Percentiles rank a stretch among this genome's conserved stretches.
These are phyloP conservation scores for Sebastes hopkinsi DNA, from an alignment of 2,797 vertebrate genomes.

Conservation along the genomic window DNA sequence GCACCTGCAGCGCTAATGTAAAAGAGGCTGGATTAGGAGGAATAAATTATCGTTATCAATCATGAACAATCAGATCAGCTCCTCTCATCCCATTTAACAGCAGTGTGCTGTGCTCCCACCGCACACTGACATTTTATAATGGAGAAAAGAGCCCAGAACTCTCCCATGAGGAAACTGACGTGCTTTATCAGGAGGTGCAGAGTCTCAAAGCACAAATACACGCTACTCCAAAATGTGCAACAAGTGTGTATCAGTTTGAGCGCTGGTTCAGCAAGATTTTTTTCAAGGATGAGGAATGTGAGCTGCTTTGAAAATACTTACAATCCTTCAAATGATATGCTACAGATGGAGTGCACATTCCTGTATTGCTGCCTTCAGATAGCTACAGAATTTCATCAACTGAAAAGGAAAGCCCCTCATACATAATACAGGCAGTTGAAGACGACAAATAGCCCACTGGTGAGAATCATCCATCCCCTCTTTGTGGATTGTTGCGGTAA, in stretches of 20 bases:
- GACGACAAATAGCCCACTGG: conserved; percentile 4
- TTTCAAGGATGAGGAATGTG: conserved; percentile 2
- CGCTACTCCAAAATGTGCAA: conserved; percentile 32
- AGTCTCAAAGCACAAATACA: conserved; percentile 5
- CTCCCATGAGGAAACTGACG: conserved; percentile 32
- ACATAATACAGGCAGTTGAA: conserved; percentile 32
- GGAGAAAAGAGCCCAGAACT: conserved; percentile 31
- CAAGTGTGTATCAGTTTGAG: conserved; percentile 25
- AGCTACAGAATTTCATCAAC: conserved; percentile 26
- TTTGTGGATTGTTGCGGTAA: conserved; percentile 9
- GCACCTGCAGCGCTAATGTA: conserved; percentile 54
- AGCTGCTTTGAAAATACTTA: conserved; percentile 30
- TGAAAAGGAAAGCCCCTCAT: conserved; percentile 25
- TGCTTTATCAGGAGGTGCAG: conserved; percentile 29
- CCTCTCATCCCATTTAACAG: conserved; percentile 52
- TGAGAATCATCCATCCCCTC: conserved; percentile 5
- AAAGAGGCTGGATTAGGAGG: conserved; percentile 43
- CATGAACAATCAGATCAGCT: conserved; percentile 58
- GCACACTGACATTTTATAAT: conserved; percentile 49
- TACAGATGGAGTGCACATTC: conserved; percentile 7
- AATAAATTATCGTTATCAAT: conserved; percentile 60
- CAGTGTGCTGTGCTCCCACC: conserved; percentile 9
- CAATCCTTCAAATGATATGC: conserved; percentile 17
- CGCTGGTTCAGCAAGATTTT: neutral
- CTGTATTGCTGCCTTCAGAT: conserved; percentile 18